Base-by-base conservation (phyloP, 2,113 vertebrate species). In the Halichoerus grypus region DNA sequence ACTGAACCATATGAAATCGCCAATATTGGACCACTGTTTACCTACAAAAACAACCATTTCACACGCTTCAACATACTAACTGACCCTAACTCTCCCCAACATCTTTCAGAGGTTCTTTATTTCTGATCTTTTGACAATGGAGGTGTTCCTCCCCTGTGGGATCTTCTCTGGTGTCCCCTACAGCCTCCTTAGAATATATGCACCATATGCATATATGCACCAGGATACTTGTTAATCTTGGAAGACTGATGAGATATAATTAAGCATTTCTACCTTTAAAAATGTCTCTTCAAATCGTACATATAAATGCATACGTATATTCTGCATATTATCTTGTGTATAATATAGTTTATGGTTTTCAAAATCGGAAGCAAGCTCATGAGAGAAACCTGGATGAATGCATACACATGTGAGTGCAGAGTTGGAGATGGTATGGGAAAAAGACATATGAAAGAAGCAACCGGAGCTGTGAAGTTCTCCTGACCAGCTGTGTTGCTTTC, bases 51-150 rank as follows among this genome's bases (percentile, higher is more conserved):
- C 24, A 53, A 19, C 61, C 88, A 13, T 76, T 83, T 76, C 33
- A 65, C 33, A 59, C 33, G 18, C 12, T 86, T 86, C 71, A 80
- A 42, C 80, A 18, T 95, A 95, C 69, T 59, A 85, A 67, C 65
- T 57, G 91, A 61, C 5, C 7, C 46, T 51, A 33, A 77, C 6
- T 87, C 33, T 65, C 85, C 26, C 22, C 83, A 65, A 80, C 72
- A 88, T 95, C 51, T 91, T 85, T 89, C 88, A 88, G 16, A 91
- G 33, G 42, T n/a, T 95, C 67, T 59, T 87, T 84, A 80, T 91
- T 96, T 59, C 76, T 93, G 69, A 18, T 82, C 51, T 94, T 91
- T 94, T 33, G 59, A 63, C 36, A 80, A 31, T 4, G 7, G 9
- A 94, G 46, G 10, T 1, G 12, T 26, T 92, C 26, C 15, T 69